Evolutionary conservation across 2,888 invertebrate genomes (phyloP).

Genomic region (Nemoura dubitans): DNA sequence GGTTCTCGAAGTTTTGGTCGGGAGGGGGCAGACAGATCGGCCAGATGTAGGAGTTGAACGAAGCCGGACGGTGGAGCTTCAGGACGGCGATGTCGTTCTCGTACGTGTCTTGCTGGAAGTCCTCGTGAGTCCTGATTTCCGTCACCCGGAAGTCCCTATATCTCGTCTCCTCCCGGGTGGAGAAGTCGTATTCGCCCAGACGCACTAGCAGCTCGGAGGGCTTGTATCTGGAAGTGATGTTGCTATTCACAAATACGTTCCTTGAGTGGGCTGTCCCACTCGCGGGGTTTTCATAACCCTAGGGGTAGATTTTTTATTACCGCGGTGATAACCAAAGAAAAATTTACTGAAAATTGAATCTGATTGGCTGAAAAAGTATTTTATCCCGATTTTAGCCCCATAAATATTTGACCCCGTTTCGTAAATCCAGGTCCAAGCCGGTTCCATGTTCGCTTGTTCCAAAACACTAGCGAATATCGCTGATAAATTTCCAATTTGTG

Average conservation of each 20-base stretch:
- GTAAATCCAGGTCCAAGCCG: not conserved
- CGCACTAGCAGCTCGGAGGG: conserved; percentile 73
- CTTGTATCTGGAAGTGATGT: conserved; percentile 62
- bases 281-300: no score
- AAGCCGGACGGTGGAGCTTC: conserved; percentile 70
- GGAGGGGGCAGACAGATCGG: conserved; percentile 83
- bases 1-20: conserved; percentile 67
- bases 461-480: not conserved
- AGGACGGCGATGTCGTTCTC: conserved; percentile 82
- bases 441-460: not conserved
- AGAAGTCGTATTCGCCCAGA: conserved; percentile 84
- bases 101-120: conserved; percentile 73
- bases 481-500: not conserved
- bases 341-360: no score
- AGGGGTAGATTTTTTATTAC: no score
- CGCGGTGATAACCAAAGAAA: no score
- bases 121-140: conserved; percentile 72
- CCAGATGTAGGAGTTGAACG: conserved; percentile 83
- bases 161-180: conserved; percentile 71
- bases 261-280: no score
- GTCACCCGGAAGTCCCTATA: conserved; percentile 74
- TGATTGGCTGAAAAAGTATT: no score
- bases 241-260: no score
- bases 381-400: no score
- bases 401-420: no score